These are phyloP conservation scores for Scaptomyza cyrtandrae DNA, from an alignment of 2,888 invertebrate species.

Conservation along the genomic window DNA sequence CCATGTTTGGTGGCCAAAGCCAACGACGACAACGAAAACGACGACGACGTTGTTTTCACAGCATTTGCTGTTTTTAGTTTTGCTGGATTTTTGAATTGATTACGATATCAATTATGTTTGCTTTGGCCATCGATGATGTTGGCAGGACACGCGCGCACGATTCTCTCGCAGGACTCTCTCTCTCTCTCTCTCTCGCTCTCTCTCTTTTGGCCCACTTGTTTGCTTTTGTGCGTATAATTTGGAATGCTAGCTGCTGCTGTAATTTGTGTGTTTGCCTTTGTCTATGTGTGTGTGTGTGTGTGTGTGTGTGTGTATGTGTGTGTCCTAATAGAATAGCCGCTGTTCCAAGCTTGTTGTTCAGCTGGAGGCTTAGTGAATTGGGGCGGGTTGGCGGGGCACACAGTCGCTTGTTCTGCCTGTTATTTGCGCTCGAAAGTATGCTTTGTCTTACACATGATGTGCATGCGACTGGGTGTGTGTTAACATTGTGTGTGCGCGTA, in stretches of 20 bases:
- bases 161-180: constrained; percentile 4
- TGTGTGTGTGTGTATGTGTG: constrained; percentile 34
- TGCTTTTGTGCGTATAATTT: constrained; percentile 76
- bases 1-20: constrained; percentile 42
- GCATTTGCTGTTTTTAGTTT: constrained; percentile 78
- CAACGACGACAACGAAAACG: background rate
- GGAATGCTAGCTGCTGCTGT: constrained; percentile 39
- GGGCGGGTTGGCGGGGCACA: constrained; percentile 10
- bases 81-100: constrained; percentile 82
- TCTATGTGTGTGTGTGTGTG: constrained; percentile 9
- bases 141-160: constrained; percentile 26
- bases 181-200: background rate
- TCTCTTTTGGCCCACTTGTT: constrained; percentile 56
- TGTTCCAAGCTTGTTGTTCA: constrained; percentile 45
- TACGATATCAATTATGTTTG: constrained; percentile 83
- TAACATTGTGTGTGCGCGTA: constrained; percentile 57
- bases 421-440: constrained; percentile 79
- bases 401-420: constrained; percentile 61
- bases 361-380: background rate
- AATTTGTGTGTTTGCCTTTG: constrained; percentile 43
- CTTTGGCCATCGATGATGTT: constrained; percentile 70
- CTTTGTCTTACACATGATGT: constrained; percentile 59
- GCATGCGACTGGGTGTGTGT: constrained; percentile 5
- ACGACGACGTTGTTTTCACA: constrained; percentile 62
- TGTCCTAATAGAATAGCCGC: constrained; percentile 68